phyloP scores from a whole-genome alignment of 2,888 invertebrate genomes.

The Brenthis hecate region DNA sequence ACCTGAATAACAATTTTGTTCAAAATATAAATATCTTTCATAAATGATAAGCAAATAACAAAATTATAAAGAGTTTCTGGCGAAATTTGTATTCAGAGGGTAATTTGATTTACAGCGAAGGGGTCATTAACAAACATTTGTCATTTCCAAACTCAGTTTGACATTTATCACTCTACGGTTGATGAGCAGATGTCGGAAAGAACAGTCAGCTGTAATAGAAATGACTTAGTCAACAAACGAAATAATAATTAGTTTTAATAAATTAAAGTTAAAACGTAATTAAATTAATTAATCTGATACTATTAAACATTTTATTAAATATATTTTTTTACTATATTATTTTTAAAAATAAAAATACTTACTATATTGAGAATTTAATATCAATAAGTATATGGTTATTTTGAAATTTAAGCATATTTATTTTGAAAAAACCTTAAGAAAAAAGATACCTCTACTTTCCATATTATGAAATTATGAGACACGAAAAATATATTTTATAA shows the following conservation, averaged over 20 bases:
- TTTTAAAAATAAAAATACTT: too few species aligned
- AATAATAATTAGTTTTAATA: not conserved
- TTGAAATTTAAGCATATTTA: too few species aligned
- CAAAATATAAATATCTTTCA: not conserved
- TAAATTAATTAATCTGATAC: too few species aligned
- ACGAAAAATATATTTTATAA: too few species aligned
- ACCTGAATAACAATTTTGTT: too few species aligned
- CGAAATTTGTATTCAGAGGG: not conserved
- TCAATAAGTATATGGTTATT: too few species aligned
- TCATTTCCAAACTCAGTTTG: constrained; percentile 74
- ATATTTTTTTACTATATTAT: too few species aligned
- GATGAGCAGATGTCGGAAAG: constrained; percentile 70
- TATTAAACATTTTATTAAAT: too few species aligned
- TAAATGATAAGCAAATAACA: not conserved
- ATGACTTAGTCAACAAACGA: not conserved
- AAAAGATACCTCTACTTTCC: too few species aligned
- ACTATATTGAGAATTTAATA: too few species aligned
- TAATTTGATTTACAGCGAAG: constrained; percentile 20
- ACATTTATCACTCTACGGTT: constrained; percentile 76
- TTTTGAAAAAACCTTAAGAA: too few species aligned
- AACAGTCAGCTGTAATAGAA: constrained; percentile 62
- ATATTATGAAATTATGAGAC: too few species aligned
- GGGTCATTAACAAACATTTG: constrained; percentile 73
- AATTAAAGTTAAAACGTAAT: not conserved
- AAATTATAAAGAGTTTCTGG: not conserved